phyloP scores from a whole-genome alignment of 2,113 vertebrate genomes.

The Colius striatus region DNA sequence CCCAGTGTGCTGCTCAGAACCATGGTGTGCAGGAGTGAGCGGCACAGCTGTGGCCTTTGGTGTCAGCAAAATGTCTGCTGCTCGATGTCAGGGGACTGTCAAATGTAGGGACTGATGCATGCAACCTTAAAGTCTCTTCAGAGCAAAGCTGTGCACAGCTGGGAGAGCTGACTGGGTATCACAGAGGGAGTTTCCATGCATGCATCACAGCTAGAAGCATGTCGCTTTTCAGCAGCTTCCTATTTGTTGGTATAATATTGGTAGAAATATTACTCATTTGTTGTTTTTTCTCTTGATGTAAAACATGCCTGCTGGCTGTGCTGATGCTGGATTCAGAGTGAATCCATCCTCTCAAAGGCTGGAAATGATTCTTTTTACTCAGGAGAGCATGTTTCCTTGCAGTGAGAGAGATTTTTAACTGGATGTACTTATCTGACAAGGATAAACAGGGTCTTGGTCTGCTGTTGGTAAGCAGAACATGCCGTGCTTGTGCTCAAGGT shows the following conservation, averaged over 20 bases:
- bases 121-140: background rate
- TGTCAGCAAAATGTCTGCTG: background rate
- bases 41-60: background rate
- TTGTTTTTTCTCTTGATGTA: no score
- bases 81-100: background rate
- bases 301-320: background rate
- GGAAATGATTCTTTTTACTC: background rate
- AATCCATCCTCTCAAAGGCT: background rate
- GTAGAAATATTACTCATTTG: background rate
- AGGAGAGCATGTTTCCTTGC: background rate
- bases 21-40: fast-evolving
- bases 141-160: background rate
- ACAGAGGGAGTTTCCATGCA: background rate
- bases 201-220: background rate
- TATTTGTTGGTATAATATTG: no score
- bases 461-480: background rate
- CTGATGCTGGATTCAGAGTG: background rate
- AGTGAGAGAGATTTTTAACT: background rate
- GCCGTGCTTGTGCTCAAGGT: background rate
- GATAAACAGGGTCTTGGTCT: background rate
- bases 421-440: background rate
- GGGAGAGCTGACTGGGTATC: background rate
- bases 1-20: background rate
- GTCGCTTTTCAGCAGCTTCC: background rate
- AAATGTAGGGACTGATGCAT: background rate